Base-by-base conservation (phyloP, 2,797 vertebrate species). In the Cheirogaleus major region DNA sequence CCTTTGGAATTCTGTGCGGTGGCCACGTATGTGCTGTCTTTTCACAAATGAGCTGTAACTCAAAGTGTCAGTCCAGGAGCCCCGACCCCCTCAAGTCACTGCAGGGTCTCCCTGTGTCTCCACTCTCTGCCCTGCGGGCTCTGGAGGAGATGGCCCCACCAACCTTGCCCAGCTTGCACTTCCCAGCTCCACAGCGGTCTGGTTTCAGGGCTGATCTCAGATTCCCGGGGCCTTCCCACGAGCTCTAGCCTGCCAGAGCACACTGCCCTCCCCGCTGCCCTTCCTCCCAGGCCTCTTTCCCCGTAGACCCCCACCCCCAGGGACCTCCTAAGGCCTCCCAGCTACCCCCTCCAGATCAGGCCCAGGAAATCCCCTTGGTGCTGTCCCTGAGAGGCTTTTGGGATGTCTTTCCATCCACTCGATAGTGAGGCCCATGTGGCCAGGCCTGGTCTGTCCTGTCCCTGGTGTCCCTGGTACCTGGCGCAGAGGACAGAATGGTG, bases 211-310 rank as follows among this genome's bases (percentile, higher is more conserved):
- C 6, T 2, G n/a, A 41, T 11, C 27, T 50, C 45, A 70, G 45
- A 35, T 79, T 32, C 65, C 25, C 7, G 27, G 80, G 57, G 14
- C 79, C 80, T 80, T 65, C 48, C 43, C 61, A 35, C 4, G 25
- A 9, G 14, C 45, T 35, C 14, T 4, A 4, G 23, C 63, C 20
- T 63, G 65, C 48, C 0, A 0, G 32, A 35, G 35, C 57, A 52
- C 2, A 11, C 41, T 7, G 0, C 32, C 14, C 38, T 8, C 45
- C 4, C 17, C 11, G 8, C 20, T 3, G 5, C n/a, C 57, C 11
- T 5, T 2, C 35, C 27, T 17, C 59, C 1, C 1, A 5, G 0
- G 43, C 25, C 79, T 4, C 22, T 22, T 13, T 11, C 27, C 25
- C 57, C 27, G 6, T 1, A 2, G 59, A 55, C 13, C 27, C 45